phyloP scores from a whole-genome alignment of 2,113 vertebrate species.

The Ovis canadensis region DNA sequence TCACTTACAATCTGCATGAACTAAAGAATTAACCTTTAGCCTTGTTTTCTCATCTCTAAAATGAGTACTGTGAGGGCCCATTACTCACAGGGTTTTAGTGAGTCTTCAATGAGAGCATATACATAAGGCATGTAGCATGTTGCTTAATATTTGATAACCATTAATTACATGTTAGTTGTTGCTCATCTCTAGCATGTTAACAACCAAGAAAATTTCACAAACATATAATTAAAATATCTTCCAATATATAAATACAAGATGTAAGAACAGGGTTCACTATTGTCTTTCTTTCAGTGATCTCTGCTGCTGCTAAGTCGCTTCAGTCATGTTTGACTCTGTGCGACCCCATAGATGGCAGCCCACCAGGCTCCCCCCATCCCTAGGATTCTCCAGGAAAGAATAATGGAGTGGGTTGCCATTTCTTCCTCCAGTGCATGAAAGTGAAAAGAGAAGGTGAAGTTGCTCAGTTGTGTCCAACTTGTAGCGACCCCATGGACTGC shows the following conservation, averaged over 20 bases:
- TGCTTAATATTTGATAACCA: not conserved
- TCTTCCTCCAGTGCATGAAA: no score
- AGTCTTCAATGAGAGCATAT: not conserved
- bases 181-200: not conserved
- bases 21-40: not conserved
- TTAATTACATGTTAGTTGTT: not conserved
- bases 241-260: not conserved
- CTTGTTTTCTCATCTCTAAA: constrained; percentile 20
- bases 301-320: no score
- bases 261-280: not conserved
- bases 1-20: not conserved
- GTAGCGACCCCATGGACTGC: no score
- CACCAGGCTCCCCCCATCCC: no score
- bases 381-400: no score
- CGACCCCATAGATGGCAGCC: no score
- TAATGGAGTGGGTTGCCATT: no score
- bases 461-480: no score
- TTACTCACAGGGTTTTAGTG: not conserved
- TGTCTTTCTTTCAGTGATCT: not conserved
- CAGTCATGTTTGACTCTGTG: no score
- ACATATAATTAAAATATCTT: not conserved
- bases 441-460: no score
- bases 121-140: not conserved
- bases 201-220: not conserved
- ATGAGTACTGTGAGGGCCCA: not conserved